A percentile compares a stretch with the other conserved stretches of the same genome.
These are phyloP conservation scores for Trichonephila clavipes DNA, from an alignment of 1,140 invertebrate genomes.

Conservation along the genomic window DNA sequence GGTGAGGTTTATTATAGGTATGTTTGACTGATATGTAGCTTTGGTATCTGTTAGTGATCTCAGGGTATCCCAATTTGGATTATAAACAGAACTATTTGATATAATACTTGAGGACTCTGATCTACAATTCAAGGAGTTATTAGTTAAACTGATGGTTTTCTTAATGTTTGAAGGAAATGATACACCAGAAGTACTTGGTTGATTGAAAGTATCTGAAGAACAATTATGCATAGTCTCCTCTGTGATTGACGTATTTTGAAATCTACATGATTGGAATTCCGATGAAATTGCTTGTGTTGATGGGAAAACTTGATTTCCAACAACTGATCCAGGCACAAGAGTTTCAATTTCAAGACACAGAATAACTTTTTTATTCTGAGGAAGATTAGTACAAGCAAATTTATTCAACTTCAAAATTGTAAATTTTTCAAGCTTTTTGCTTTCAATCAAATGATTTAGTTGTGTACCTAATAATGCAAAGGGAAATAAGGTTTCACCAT, in stretches of 20 bases:
- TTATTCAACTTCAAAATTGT: conserved; percentile 89
- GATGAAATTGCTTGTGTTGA: not conserved
- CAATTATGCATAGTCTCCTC: too few species aligned
- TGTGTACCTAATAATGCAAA: conserved; percentile 94
- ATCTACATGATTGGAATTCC: not conserved
- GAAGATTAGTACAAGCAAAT: conserved; percentile 82
- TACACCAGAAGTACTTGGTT: not conserved
- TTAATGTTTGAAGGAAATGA: not conserved
- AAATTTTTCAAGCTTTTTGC: conserved; percentile 87
- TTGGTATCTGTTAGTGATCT: not conserved
- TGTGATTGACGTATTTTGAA: not conserved
- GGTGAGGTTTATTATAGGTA: conserved; percentile 87
- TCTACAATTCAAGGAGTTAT: not conserved
- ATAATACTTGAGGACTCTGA: not conserved
- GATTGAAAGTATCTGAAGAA: not conserved
- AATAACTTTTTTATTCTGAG: conserved; percentile 81
- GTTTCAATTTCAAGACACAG: conserved; percentile 90
- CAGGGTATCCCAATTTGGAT: not conserved
- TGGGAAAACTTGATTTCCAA: conserved; percentile 84
- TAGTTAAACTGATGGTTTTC: not conserved
- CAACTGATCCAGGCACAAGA: conserved; percentile 85
- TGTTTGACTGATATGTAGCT: not conserved
- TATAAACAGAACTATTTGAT: not conserved
- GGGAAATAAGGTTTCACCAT: conserved; percentile 49
- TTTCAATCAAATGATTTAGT: conserved; percentile 87